Conservation (phyloP, 2,797 vertebrate genomes). For the Danio kyathit region DNA sequence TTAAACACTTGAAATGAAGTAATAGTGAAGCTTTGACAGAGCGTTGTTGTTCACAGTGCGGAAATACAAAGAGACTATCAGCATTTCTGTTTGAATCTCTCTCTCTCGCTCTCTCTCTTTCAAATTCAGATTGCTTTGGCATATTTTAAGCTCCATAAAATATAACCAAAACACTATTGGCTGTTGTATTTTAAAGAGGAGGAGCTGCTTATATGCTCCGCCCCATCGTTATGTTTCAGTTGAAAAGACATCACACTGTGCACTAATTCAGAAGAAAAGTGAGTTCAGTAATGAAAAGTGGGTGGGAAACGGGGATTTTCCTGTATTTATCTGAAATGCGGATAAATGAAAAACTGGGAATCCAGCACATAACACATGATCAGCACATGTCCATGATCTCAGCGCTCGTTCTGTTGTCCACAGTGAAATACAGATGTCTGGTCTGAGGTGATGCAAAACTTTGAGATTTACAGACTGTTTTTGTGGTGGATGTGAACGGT, state of each 20-base stretch:
- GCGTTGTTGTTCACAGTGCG: background rate
- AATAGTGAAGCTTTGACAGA: background rate
- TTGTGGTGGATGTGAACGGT: background rate
- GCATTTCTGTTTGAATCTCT: background rate
- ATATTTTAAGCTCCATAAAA: too few relatives aligned
- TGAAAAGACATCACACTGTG: too few relatives aligned
- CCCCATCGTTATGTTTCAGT: too few relatives aligned
- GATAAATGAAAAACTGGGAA: slow-evolving; percentile 21
- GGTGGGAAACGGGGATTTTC: slow-evolving; percentile 15
- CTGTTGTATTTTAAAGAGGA: too few relatives aligned
- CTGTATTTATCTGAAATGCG: slow-evolving; percentile 28
- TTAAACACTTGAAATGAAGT: background rate
- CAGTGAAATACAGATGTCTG: background rate
- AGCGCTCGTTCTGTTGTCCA: background rate
- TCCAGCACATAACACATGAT: slow-evolving; percentile 5
- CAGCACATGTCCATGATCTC: slow-evolving; percentile 25
- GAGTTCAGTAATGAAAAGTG: background rate
- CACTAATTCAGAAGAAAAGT: too few relatives aligned
- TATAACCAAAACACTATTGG: too few relatives aligned
- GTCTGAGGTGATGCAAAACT: background rate
- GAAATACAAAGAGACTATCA: background rate
- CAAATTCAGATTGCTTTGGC: too few relatives aligned
- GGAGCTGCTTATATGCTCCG: too few relatives aligned
- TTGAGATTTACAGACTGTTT: background rate
- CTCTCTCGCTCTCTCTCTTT: too few relatives aligned